These are phyloP conservation scores for Hirundo rustica DNA, from an alignment of 2,797 vertebrate genomes.

Conservation along the genomic window DNA sequence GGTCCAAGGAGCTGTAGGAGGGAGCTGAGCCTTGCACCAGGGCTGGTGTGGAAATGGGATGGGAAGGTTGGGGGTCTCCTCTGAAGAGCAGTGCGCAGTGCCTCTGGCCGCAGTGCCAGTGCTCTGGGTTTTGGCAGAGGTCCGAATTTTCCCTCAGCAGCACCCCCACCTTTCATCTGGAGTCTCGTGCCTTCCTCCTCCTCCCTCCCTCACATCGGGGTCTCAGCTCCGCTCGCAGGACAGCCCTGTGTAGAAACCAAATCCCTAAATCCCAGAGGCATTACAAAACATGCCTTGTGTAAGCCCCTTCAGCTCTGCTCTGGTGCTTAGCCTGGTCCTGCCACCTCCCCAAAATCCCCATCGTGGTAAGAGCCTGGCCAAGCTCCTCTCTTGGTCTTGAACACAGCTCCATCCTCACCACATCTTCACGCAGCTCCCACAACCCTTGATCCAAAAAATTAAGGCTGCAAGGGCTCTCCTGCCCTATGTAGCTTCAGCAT, in stretches of 20 bases:
- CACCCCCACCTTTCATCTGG: not conserved
- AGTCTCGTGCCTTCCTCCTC: not conserved
- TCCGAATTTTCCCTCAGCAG: not conserved
- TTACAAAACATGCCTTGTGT: slow-evolving; percentile 62
- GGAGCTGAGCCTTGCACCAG: not conserved
- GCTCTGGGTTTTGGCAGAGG: not conserved
- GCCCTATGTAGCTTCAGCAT: not conserved
- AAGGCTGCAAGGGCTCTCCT: not conserved
- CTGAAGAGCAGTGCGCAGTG: rapidly evolving
- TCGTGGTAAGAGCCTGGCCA: not conserved
- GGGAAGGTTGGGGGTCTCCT: not conserved
- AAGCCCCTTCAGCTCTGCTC: not conserved
- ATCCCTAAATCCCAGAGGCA: not conserved
- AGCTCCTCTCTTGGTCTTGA: not conserved
- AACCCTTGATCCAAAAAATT: not conserved
- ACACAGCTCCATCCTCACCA: not conserved
- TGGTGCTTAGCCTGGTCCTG: not conserved
- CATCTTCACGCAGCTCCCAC: not conserved
- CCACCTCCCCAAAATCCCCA: slow-evolving; percentile 27
- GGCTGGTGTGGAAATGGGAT: not conserved
- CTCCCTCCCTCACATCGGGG: not conserved
- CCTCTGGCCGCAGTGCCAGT: rapidly evolving
- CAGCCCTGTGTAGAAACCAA: not conserved
- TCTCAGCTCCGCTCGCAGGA: not conserved
- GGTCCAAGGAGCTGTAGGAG: rapidly evolving